Conservation (phyloP, 1,140 invertebrate genomes). For the Megalopta genalis region DNA sequence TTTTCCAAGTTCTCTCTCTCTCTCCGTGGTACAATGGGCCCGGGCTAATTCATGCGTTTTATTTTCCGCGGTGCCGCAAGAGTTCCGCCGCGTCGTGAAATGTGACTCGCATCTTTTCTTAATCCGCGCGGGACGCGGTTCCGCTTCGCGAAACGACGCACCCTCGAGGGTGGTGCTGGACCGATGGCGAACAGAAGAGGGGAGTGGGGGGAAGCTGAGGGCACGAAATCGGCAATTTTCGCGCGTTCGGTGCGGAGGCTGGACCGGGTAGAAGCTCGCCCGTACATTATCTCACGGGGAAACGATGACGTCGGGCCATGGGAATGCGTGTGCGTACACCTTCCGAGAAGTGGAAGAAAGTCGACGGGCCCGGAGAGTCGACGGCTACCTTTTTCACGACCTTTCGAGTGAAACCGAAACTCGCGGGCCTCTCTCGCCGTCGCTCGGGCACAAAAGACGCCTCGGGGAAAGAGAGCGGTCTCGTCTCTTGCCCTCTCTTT, state of each 20-base stretch:
- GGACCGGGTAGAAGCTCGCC: background rate
- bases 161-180: too few species aligned
- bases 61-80: too few species aligned
- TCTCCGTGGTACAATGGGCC: too few species aligned
- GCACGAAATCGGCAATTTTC: background rate
- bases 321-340: constrained; percentile 21
- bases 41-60: too few species aligned
- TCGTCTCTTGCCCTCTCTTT: too few species aligned
- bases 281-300: constrained; percentile 11
- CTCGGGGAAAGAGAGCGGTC: constrained; percentile 8
- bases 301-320: constrained; percentile 12
- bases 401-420: constrained; percentile 54
- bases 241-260: background rate
- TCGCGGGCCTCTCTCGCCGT: background rate
- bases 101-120: too few species aligned
- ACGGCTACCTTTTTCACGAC: constrained; percentile 42
- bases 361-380: background rate
- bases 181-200: too few species aligned
- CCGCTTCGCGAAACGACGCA: too few species aligned
- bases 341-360: constrained; percentile 36
- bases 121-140: too few species aligned
- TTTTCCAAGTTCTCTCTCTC: too few species aligned
- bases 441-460: constrained; percentile 12
- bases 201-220: background rate
- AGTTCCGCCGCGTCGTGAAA: too few species aligned